Evolutionary conservation across 2,797 vertebrate species (phyloP).

Genomic region (Channa striata): DNA sequence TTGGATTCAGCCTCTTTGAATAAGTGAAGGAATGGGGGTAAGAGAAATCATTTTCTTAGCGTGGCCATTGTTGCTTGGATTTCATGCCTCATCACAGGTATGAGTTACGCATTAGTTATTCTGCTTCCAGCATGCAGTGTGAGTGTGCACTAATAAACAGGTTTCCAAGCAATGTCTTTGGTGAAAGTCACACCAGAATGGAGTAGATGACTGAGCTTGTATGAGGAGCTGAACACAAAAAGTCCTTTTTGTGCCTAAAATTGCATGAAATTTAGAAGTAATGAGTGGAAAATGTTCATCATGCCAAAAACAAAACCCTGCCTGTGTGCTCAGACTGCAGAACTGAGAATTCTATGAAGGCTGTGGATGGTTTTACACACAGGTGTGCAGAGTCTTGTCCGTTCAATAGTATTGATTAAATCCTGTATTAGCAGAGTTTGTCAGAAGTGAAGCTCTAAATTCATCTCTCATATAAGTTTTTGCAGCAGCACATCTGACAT

Average conservation of each 20-base stretch:
- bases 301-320: background rate
- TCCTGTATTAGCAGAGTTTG: no score
- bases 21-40: background rate
- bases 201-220: background rate
- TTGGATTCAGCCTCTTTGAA: slow-evolving; percentile 1
- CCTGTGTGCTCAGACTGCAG: background rate
- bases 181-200: background rate
- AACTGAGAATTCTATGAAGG: background rate
- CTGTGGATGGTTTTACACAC: background rate
- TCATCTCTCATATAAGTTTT: no score
- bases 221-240: background rate
- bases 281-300: background rate
- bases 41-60: background rate
- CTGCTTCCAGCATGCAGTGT: background rate
- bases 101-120: background rate
- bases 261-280: background rate
- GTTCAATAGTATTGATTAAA: no score
- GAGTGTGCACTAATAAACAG: background rate
- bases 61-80: background rate
- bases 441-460: no score
- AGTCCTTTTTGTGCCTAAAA: background rate
- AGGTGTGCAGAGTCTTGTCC: no score
- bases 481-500: no score
- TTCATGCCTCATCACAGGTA: background rate
- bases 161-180: background rate